phyloP scores from a whole-genome alignment of 2,113 vertebrate species.

The Synodontis membranacea region DNA sequence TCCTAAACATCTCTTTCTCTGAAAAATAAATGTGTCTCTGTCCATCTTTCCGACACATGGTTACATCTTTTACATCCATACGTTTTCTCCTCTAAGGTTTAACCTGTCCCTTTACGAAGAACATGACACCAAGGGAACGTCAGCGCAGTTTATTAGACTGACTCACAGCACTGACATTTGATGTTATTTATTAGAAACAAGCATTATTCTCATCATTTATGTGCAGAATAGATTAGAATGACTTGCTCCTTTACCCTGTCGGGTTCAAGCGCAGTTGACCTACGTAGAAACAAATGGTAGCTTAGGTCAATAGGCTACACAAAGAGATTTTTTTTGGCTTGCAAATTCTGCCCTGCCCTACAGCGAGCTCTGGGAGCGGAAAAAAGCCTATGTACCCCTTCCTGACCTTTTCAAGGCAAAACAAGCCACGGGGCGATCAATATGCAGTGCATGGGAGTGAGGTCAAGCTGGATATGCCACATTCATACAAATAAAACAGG shows the following conservation, averaged over 20 bases:
- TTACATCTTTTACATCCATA: not conserved
- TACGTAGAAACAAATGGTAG: conserved; percentile 18
- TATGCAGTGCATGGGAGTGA: conserved; percentile 16
- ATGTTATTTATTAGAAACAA: not conserved
- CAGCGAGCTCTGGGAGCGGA: not conserved
- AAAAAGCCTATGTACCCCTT: conserved; percentile 20
- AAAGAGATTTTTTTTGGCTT: conserved; percentile 33
- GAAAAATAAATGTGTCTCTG: not conserved
- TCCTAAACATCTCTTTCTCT: not conserved
- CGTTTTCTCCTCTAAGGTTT: not conserved
- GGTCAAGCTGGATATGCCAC: conserved; percentile 33
- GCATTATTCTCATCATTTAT: not conserved
- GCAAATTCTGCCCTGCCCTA: conserved; percentile 36
- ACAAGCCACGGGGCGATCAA: conserved; percentile 28
- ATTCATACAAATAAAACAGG: conserved; percentile 39
- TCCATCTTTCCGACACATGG: not conserved
- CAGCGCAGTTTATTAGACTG: not conserved
- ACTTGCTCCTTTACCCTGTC: not conserved
- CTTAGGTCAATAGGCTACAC: conserved; percentile 18
- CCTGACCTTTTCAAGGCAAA: conserved; percentile 10
- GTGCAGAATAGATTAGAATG: not conserved
- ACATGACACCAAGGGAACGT: conserved; percentile 26
- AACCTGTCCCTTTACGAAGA: not conserved
- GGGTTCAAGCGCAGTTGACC: not conserved
- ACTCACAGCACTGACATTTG: not conserved